Evolutionary conservation across 2,888 invertebrate species (phyloP).

Genomic region (Norana najaformis): DNA sequence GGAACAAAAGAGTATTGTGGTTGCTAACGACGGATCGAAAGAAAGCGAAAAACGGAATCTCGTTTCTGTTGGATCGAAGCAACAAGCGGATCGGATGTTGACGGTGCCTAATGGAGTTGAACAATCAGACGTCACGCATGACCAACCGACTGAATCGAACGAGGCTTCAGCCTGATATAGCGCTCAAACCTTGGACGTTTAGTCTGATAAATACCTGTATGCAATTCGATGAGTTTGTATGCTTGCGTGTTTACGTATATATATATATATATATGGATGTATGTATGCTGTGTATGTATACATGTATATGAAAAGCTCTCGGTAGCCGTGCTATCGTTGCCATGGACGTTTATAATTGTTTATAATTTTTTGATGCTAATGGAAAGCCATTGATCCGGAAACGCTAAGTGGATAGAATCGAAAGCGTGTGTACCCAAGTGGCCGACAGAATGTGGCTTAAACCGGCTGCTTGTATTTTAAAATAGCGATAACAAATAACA

Average conservation of each 20-base stretch:
- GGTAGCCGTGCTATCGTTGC: neutral
- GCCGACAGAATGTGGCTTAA: neutral
- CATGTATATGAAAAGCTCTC: too few species aligned
- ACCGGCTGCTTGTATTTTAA: neutral
- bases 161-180: neutral
- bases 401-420: neutral
- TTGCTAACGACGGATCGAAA: neutral
- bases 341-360: neutral
- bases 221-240: neutral
- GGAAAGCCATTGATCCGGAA: neutral
- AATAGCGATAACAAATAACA: too few species aligned
- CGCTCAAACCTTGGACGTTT: neutral
- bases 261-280: neutral
- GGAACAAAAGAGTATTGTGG: neutral
- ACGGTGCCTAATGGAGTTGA: neutral
- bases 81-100: neutral
- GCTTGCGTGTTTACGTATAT: neutral
- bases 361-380: neutral
- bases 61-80: neutral
- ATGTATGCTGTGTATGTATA: too few species aligned
- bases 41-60: neutral
- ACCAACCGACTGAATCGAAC: neutral
- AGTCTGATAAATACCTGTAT: neutral
- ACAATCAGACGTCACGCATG: neutral
- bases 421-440: neutral